A percentile compares a stretch with the other conserved stretches of the same genome.
Evolutionary conservation across 1,140 invertebrate species (phyloP).

Genomic region (Hylyphantes graminicola): DNA sequence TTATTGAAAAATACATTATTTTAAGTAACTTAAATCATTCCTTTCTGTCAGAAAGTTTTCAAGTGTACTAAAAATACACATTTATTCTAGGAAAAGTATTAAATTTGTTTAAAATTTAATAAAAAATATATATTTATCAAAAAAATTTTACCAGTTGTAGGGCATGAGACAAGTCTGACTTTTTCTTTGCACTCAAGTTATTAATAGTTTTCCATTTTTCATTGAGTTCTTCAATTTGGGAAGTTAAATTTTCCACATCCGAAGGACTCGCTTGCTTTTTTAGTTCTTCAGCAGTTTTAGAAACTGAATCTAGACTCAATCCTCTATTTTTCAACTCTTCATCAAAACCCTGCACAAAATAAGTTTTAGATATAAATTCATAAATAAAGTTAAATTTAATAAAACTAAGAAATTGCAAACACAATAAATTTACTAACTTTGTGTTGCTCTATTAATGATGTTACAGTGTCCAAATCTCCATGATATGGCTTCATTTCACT

Average conservation of each 20-base stretch:
- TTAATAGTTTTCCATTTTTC: constrained; percentile 86
- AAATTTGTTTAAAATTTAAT: too few species aligned
- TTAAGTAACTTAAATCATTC: too few species aligned
- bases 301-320: constrained; percentile 89
- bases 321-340: constrained; percentile 87
- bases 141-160: constrained; percentile 69
- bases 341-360: constrained; percentile 75
- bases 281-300: constrained; percentile 87
- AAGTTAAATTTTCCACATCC: constrained; percentile 81
- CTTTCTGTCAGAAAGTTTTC: too few species aligned
- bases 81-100: too few species aligned
- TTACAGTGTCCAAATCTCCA: constrained; percentile 95
- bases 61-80: too few species aligned
- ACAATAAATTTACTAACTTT: constrained; percentile 68
- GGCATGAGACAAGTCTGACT: constrained; percentile 82
- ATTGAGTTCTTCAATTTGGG: constrained; percentile 85
- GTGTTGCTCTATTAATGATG: constrained; percentile 90
- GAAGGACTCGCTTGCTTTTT: constrained; percentile 82
- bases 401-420: background rate
- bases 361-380: background rate
- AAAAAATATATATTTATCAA: background rate
- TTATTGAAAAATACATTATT: too few species aligned
- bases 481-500: constrained; percentile 86
- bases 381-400: constrained; percentile 4
- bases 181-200: constrained; percentile 80